Evolutionary conservation across 1,140 invertebrate species (phyloP).

Genomic region (Procambarus clarkii): DNA sequence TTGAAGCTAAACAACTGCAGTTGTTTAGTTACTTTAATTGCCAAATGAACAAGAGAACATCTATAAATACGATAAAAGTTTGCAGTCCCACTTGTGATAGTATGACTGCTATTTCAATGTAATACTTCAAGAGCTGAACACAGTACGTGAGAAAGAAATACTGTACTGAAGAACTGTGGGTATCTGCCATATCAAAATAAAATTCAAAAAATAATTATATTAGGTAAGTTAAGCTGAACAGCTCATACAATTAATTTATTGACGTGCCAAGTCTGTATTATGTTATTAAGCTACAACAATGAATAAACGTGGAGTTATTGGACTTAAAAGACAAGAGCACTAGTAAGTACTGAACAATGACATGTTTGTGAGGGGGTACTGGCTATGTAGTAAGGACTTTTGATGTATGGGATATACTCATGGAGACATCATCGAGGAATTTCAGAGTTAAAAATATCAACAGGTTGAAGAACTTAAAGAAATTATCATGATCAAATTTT

Average conservation of each 20-base stretch:
- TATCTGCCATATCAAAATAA: not conserved
- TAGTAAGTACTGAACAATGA: not conserved
- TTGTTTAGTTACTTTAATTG: not conserved
- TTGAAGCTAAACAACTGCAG: not conserved
- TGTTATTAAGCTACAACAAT: not conserved
- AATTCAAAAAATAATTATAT: not conserved
- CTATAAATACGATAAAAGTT: not conserved
- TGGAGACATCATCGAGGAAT: conserved; percentile 10
- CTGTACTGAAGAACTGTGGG: not conserved
- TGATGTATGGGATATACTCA: not conserved
- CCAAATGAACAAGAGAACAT: not conserved
- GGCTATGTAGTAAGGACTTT: not conserved
- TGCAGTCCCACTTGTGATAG: not conserved
- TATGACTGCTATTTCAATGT: not conserved
- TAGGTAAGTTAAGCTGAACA: not conserved
- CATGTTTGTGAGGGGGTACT: not conserved
- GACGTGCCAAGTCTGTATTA: not conserved
- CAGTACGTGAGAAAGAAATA: not conserved
- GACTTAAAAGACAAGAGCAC: not conserved
- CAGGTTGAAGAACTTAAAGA: not conserved
- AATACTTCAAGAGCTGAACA: not conserved
- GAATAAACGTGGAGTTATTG: not conserved
- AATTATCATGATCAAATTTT: not conserved
- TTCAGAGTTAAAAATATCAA: not conserved
- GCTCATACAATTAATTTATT: not conserved